A percentile compares a stretch with the other conserved stretches of the same genome.
These are phyloP conservation scores for Zele albiditarsus DNA, from an alignment of 2,888 invertebrate genomes.

Conservation along the genomic window DNA sequence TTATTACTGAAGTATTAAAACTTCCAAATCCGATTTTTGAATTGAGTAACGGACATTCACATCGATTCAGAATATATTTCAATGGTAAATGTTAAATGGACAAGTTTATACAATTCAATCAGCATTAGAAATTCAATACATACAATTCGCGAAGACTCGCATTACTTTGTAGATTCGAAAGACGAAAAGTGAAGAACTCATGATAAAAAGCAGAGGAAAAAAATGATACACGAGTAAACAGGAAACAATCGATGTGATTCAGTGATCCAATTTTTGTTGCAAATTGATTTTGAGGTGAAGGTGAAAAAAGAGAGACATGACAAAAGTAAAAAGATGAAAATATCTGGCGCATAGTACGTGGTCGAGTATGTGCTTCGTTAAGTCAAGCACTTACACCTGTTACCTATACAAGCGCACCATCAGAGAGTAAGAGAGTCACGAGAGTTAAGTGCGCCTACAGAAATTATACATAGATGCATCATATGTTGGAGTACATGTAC, in stretches of 20 bases:
- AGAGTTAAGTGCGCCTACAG: background rate
- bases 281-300: constrained; percentile 15
- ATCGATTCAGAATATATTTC: too few species aligned
- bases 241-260: background rate
- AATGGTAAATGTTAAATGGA: too few species aligned
- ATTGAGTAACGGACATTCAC: too few species aligned
- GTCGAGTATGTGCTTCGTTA: constrained; percentile 24
- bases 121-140: too few species aligned
- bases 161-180: too few species aligned
- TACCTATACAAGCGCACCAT: constrained; percentile 15
- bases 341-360: background rate
- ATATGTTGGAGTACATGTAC: background rate
- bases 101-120: too few species aligned
- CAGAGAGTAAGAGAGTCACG: background rate
- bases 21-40: too few species aligned
- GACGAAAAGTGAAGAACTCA: background rate
- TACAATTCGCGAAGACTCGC: too few species aligned
- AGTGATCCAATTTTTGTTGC: constrained; percentile 3
- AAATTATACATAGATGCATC: background rate
- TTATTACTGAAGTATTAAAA: too few species aligned
- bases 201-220: background rate
- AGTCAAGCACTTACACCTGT: constrained; percentile 32
- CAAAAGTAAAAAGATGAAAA: background rate
- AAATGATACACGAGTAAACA: background rate
- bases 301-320: background rate